Conservation (phyloP, 2,888 invertebrate species). For the Hypolimnas misippus region DNA sequence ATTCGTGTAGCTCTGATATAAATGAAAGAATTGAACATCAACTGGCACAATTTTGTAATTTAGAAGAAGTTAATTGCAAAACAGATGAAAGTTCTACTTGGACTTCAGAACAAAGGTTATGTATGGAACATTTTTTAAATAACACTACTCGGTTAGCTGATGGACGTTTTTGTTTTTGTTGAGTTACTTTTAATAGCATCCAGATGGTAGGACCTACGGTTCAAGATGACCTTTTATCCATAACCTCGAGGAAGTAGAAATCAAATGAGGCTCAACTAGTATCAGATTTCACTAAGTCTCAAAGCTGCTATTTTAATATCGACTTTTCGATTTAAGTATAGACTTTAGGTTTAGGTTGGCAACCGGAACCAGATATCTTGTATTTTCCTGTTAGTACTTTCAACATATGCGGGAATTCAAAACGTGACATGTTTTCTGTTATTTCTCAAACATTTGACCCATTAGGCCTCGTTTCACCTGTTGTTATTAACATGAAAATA, state of each 20-base stretch:
- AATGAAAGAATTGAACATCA: neutral
- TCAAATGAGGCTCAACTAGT: slow-evolving; percentile 40
- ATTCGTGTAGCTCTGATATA: too few relatives aligned
- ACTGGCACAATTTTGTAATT: neutral
- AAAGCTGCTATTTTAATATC: slow-evolving; percentile 14
- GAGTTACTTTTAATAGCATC: slow-evolving; percentile 40
- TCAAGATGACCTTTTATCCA: slow-evolving; percentile 44
- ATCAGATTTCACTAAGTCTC: slow-evolving; percentile 12
- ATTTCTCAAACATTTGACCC: slow-evolving; percentile 11
- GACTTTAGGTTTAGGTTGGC: neutral
- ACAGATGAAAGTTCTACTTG: slow-evolving; percentile 14
- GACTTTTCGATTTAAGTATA: neutral
- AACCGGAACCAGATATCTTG: neutral
- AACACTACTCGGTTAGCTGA: slow-evolving; percentile 37
- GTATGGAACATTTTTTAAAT: slow-evolving; percentile 36
- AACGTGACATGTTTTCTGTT: neutral
- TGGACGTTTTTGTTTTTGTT: slow-evolving; percentile 38
- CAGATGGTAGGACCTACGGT: slow-evolving; percentile 42
- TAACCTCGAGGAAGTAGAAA: slow-evolving; percentile 44
- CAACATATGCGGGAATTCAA: neutral
- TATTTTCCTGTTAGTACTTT: neutral
- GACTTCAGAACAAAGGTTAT: slow-evolving; percentile 38
- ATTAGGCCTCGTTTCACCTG: slow-evolving; percentile 2
- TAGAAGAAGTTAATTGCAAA: neutral
- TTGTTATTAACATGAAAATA: slow-evolving; percentile 7